phyloP scores from a whole-genome alignment of 2,113 vertebrate species.

The Proterorhinus semilunaris region DNA sequence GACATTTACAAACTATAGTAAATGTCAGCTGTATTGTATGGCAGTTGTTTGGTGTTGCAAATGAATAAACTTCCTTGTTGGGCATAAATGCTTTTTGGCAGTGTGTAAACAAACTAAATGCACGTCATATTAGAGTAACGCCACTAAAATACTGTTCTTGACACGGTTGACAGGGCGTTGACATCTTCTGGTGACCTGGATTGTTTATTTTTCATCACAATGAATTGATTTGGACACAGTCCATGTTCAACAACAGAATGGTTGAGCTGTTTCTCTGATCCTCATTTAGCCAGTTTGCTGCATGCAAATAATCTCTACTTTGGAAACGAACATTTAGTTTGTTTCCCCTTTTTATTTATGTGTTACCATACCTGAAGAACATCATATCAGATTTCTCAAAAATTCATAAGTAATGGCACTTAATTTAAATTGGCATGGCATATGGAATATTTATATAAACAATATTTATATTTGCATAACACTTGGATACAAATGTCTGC shows the following conservation, averaged over 20 bases:
- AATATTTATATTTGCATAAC: too few relatives aligned
- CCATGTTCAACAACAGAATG: slow-evolving; percentile 3
- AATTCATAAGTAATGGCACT: too few relatives aligned
- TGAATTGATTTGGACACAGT: not conserved
- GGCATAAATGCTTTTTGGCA: too few relatives aligned
- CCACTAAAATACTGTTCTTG: not conserved
- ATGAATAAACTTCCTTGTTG: not conserved
- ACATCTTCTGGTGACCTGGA: slow-evolving; percentile 1
- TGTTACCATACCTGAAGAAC: too few relatives aligned
- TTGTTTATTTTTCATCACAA: slow-evolving; percentile 22
- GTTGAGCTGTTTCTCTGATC: not conserved
- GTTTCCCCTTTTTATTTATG: too few relatives aligned
- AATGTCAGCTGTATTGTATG: not conserved
- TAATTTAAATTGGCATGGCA: too few relatives aligned
- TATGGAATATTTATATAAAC: too few relatives aligned
- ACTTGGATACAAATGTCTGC: too few relatives aligned
- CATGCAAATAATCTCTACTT: too few relatives aligned
- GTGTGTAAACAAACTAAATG: not conserved
- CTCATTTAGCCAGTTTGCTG: not conserved
- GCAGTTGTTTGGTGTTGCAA: not conserved
- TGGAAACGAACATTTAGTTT: too few relatives aligned
- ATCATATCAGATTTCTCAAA: too few relatives aligned
- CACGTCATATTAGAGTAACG: not conserved
- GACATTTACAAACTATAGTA: not conserved
- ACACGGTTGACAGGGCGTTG: slow-evolving; percentile 15